A percentile compares a stretch with the other conserved stretches of the same genome.
Evolutionary conservation across 1,140 invertebrate species (phyloP).

Genomic region (Idris sp.): DNA sequence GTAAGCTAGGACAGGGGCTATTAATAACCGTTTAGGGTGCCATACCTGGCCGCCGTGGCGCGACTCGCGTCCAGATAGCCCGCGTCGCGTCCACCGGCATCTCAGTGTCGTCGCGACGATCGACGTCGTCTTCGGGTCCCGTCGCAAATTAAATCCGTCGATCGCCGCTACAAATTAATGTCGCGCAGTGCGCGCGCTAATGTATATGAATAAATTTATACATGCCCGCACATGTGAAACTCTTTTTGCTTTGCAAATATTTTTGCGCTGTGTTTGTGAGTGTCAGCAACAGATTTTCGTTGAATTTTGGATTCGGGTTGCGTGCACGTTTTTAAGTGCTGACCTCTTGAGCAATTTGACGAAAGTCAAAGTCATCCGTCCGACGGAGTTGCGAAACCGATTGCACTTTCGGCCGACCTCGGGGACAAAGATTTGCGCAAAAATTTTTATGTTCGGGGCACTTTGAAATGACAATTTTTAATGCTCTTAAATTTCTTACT

Average conservation of each 20-base stretch:
- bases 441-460: too few relatives aligned
- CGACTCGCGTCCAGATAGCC: slow-evolving; percentile 68
- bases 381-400: slow-evolving; percentile 49
- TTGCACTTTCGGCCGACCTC: slow-evolving; percentile 50
- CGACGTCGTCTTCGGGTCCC: slow-evolving; percentile 68
- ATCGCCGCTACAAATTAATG: slow-evolving; percentile 10
- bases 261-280: neutral
- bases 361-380: slow-evolving; percentile 49
- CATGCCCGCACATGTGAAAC: slow-evolving; percentile 14
- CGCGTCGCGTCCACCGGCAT: slow-evolving; percentile 73
- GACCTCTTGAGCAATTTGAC: slow-evolving; percentile 37
- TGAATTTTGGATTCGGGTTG: neutral
- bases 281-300: slow-evolving; percentile 1
- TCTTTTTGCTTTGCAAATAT: neutral
- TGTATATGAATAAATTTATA: too few relatives aligned
- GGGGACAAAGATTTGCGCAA: slow-evolving; percentile 46
- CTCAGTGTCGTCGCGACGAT: slow-evolving; percentile 78
- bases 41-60: slow-evolving; percentile 75
- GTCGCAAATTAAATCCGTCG: slow-evolving; percentile 20
- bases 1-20: slow-evolving; percentile 77
- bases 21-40: slow-evolving; percentile 78
- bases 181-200: too few relatives aligned
- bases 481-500: too few relatives aligned
- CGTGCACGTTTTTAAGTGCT: slow-evolving; percentile 10
- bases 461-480: too few relatives aligned